phyloP scores from a whole-genome alignment of 30 jellyfish, hydroid and myxozoan species.

The Chironex yamaguchii region DNA sequence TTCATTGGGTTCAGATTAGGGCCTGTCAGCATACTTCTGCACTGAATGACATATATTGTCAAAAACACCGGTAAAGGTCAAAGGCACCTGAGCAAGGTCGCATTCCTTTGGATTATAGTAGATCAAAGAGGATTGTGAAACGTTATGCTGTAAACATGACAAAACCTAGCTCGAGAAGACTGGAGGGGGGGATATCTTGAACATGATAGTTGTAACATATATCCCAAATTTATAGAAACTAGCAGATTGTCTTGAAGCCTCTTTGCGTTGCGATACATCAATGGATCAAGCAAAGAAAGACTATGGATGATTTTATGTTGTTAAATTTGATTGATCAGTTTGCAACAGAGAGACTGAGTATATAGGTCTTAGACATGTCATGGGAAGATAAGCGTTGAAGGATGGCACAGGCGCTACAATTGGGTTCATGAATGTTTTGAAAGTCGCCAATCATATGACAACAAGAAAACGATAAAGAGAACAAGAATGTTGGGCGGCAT shows the following conservation, averaged over 20 bases:
- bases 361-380: neutral
- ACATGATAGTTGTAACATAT: conserved; percentile 11
- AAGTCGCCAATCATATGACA: neutral
- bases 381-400: neutral
- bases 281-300: conserved; percentile 13
- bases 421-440: neutral
- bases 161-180: too few relatives aligned
- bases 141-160: too few relatives aligned
- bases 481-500: neutral
- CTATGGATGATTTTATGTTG: conserved; percentile 13
- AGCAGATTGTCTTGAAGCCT: conserved; percentile 12
- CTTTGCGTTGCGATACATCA: conserved; percentile 17
- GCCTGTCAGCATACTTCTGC: too few relatives aligned
- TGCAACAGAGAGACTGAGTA: neutral
- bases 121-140: too few relatives aligned
- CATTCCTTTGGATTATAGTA: too few relatives aligned
- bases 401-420: neutral
- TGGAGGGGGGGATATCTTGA: too few relatives aligned
- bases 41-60: too few relatives aligned
- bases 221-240: neutral
- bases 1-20: too few relatives aligned
- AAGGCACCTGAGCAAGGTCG: too few relatives aligned
- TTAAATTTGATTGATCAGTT: conserved; percentile 3
- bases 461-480: neutral
- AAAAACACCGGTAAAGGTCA: too few relatives aligned